phyloP scores from a whole-genome alignment of 1,140 invertebrate species.

The Acromyrmex echinatior region DNA sequence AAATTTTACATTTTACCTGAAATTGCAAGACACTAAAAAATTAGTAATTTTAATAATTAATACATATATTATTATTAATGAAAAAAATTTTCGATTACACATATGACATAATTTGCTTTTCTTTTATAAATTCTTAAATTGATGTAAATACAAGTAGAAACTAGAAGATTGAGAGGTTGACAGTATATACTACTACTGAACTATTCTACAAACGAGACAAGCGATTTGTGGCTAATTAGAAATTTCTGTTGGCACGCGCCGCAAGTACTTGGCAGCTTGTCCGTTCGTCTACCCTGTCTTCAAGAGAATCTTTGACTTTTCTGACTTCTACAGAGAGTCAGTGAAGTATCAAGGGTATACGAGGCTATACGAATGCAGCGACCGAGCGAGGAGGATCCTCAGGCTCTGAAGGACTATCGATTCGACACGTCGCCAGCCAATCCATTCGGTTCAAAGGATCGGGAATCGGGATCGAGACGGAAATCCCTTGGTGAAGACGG shows the following conservation, averaged over 20 bases:
- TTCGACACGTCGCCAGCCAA: slow-evolving; percentile 63
- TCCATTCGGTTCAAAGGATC: slow-evolving; percentile 72
- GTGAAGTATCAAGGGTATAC: slow-evolving; percentile 33
- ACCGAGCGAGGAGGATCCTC: slow-evolving; percentile 50
- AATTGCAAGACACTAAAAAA: neutral
- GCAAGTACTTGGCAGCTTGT: slow-evolving; percentile 7
- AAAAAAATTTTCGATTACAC: neutral
- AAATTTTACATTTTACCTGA: neutral
- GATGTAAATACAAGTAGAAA: neutral
- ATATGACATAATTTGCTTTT: neutral
- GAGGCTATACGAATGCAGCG: slow-evolving; percentile 51
- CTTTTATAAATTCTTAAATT: neutral
- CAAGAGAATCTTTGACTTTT: slow-evolving; percentile 57
- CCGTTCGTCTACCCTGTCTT: slow-evolving; percentile 17
- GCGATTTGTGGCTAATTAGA: slow-evolving; percentile 25
- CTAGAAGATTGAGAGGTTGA: too few species aligned
- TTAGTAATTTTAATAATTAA: neutral
- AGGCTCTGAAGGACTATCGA: slow-evolving; percentile 57
- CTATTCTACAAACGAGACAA: neutral
- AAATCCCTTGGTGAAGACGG: slow-evolving; percentile 59
- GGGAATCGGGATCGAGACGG: slow-evolving; percentile 69
- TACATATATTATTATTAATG: too few species aligned
- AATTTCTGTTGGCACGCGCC: slow-evolving; percentile 10
- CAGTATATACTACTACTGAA: neutral
- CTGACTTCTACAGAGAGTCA: slow-evolving; percentile 26